These are phyloP conservation scores for Eristalinus sepulchralis DNA, from an alignment of 2,888 invertebrate species.

Conservation along the genomic window DNA sequence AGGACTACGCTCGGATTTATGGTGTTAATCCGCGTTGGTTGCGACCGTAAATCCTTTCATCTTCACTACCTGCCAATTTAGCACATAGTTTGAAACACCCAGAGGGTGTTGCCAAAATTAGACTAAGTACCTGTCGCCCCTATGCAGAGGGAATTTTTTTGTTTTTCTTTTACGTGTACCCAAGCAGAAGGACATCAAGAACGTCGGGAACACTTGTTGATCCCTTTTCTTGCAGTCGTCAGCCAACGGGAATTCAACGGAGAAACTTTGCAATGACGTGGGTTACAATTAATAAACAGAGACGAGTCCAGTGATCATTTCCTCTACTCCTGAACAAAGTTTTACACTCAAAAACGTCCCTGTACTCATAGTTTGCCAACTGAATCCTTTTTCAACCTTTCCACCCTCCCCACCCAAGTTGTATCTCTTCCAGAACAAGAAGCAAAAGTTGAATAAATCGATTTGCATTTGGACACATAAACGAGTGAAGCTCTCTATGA, in stretches of 20 bases:
- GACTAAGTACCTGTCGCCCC: slow-evolving; percentile 25
- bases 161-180: background rate
- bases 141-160: background rate
- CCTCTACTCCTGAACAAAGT: background rate
- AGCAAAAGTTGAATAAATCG: background rate
- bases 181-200: background rate
- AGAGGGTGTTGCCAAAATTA: slow-evolving; percentile 3
- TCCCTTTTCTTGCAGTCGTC: slow-evolving; percentile 1
- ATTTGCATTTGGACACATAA: too few species aligned
- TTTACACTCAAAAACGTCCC: background rate
- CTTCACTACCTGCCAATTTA: background rate
- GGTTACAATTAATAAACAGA: background rate
- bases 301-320: background rate
- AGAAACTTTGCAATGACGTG: slow-evolving; percentile 9
- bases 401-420: background rate
- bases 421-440: background rate
- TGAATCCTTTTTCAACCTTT: background rate
- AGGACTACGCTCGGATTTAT: background rate
- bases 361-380: background rate
- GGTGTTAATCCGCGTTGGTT: background rate
- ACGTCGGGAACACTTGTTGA: slow-evolving; percentile 48
- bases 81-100: background rate
- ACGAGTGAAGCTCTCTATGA: too few species aligned
- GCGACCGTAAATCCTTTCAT: background rate
- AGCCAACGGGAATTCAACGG: background rate